phyloP scores from a whole-genome alignment of 2,888 invertebrate genomes.

The Nycteola revayana region DNA sequence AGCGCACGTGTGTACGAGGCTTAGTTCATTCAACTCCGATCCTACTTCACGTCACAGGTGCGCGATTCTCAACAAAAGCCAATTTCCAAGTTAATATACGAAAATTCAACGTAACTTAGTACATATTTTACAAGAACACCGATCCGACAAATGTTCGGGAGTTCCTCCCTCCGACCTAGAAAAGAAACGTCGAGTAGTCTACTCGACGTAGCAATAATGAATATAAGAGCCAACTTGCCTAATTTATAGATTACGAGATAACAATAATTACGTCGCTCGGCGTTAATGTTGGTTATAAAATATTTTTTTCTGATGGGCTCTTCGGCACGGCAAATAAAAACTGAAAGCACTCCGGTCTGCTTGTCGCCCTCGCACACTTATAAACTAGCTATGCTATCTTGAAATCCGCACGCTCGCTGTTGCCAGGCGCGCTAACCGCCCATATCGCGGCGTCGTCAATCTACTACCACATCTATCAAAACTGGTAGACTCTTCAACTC shows the following conservation, averaged over 20 bases:
- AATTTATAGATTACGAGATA: constrained; percentile 5
- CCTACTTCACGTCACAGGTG: no score
- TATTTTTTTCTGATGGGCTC: constrained; percentile 6
- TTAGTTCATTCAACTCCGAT: no score
- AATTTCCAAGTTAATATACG: no score
- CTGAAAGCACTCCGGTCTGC: constrained; percentile 39
- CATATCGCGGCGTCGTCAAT: constrained; percentile 26
- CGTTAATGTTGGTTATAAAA: constrained; percentile 7
- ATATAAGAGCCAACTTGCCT: background rate
- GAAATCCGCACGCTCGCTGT: constrained; percentile 31
- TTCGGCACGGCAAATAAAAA: constrained; percentile 17
- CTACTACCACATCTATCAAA: constrained; percentile 8
- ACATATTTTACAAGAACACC: no score
- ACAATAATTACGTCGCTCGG: constrained; percentile 12
- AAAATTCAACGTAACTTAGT: no score
- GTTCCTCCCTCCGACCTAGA: constrained; percentile 1
- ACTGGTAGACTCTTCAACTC: constrained; percentile 22
- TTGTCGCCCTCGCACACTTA: constrained; percentile 41
- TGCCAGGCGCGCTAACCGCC: constrained; percentile 41
- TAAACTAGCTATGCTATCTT: constrained; percentile 27
- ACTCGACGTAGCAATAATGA: background rate
- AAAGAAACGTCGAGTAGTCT: constrained; percentile 3
- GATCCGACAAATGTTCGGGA: no score
- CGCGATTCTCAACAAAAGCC: no score
- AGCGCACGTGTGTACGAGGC: no score